These are phyloP conservation scores for Progne subis DNA, from an alignment of 2,113 vertebrate genomes.

Conservation along the genomic window DNA sequence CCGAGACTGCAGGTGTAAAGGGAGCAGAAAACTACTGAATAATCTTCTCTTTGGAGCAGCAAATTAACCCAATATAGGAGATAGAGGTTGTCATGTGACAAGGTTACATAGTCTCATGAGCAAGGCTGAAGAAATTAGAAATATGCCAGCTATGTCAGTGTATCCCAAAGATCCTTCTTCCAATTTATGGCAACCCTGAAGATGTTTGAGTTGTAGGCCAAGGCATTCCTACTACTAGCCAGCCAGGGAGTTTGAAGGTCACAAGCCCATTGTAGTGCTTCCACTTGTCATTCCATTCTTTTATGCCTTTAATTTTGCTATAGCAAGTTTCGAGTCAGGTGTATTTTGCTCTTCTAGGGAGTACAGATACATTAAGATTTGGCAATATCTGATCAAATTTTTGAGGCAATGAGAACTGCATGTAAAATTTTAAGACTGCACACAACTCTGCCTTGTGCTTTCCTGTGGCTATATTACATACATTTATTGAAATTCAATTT, in stretches of 20 bases:
- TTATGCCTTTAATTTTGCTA: background rate
- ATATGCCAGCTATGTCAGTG: background rate
- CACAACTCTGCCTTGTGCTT: background rate
- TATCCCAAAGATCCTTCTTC: background rate
- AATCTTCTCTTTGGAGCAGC: background rate
- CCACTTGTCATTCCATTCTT: background rate
- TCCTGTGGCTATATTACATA: constrained; percentile 1
- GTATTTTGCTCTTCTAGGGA: background rate
- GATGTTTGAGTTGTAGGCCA: background rate
- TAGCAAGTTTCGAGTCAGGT: background rate
- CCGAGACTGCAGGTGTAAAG: background rate
- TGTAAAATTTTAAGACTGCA: constrained; percentile 28
- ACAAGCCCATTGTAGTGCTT: background rate
- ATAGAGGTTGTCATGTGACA: background rate
- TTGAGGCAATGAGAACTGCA: background rate
- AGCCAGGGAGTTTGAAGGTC: background rate
- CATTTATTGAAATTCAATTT: constrained; percentile 63
- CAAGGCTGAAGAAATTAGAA: background rate
- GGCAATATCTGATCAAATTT: background rate
- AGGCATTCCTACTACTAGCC: background rate
- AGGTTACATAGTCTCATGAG: background rate
- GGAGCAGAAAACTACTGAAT: background rate
- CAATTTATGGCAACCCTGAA: background rate
- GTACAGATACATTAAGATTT: background rate
- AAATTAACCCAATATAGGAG: background rate